Percentiles rank a stretch among this genome's conserved stretches.
Conservation (phyloP, 2,888 invertebrate genomes). For the Caradrina clavipalpis region DNA sequence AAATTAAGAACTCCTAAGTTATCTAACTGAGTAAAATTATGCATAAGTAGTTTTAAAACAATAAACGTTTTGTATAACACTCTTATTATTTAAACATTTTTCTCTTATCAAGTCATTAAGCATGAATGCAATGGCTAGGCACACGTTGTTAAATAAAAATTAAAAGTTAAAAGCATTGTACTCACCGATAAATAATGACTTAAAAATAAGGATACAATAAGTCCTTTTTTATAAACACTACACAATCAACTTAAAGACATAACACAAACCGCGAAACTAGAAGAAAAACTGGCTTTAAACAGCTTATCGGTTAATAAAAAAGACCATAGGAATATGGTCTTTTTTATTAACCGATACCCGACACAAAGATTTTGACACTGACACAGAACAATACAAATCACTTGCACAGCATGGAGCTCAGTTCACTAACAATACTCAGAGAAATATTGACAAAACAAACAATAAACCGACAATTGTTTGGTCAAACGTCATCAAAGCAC, state of each 20-base stretch:
- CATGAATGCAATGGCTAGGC: not conserved
- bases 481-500: conserved; percentile 82
- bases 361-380: conserved; percentile 28
- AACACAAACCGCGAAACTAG: conserved; percentile 48
- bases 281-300: conserved; percentile 44
- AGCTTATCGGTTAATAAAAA: conserved; percentile 36
- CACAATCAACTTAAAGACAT: conserved; percentile 42
- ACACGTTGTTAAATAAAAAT: not conserved
- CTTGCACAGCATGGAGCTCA: conserved; percentile 63
- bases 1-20: conserved; percentile 66
- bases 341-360: too few species aligned
- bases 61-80: conserved; percentile 42
- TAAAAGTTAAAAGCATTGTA: conserved; percentile 18
- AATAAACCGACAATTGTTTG: conserved; percentile 79
- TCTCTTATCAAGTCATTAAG: conserved; percentile 12
- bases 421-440: conserved; percentile 70
- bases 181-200: conserved; percentile 42
- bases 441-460: conserved; percentile 87
- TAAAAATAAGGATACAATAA: conserved; percentile 4
- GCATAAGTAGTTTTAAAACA: not conserved
- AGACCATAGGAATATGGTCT: too few species aligned
- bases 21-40: not conserved
- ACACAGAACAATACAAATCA: conserved; percentile 65
- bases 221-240: conserved; percentile 32
- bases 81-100: not conserved